Evolutionary conservation across 2,797 vertebrate species (phyloP), one percentile per base, ranked within the genome.

Genomic region (Sparus aurata): DNA sequence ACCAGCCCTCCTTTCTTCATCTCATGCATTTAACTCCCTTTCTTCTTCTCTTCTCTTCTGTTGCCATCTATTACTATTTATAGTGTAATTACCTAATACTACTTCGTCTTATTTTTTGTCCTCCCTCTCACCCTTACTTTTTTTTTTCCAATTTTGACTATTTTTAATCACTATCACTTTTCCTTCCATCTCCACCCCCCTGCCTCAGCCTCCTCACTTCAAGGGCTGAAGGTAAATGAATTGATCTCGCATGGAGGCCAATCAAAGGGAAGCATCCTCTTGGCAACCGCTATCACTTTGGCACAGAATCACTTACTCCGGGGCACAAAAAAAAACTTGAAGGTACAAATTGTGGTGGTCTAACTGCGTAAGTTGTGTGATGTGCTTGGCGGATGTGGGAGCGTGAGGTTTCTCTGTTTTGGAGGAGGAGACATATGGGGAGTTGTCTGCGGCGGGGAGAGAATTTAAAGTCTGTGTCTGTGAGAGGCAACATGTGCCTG

Each of bases 221-320:
- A 65, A 73, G 71, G 49, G 61, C 78, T 20, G 66, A n/a, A 84
- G 88, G 87, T 89, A 86, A 91, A 89, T 57, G 12, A 87, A 91
- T 73, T 73, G 72, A 87, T 87, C 79, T 81, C 17, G 3, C 47
- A 41, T 71, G 79, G 89, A 85, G 71, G 74, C 85, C 84, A 92
- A 92, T 92, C 85, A 88, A 83, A 91, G 81, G 68, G 67, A 46
- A 86, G 80, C 63, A 50, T 80, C 82, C 64, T 78, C 71, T 84
- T 85, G 81, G 88, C 79, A 86, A 52, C 57, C 3, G 43, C 69
- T 27, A 20, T 71, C 65, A 38, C 78, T 76, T 73, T 87, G 85
- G 83, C 88, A 79, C 65, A 3, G 38, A 73, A 79, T 77, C 79
- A 78, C 72, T 80, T 65, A 30, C 52, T 9, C 27, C 20, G 8